phyloP scores from a whole-genome alignment of 2,113 vertebrate species.

The Corythaeola cristata region DNA sequence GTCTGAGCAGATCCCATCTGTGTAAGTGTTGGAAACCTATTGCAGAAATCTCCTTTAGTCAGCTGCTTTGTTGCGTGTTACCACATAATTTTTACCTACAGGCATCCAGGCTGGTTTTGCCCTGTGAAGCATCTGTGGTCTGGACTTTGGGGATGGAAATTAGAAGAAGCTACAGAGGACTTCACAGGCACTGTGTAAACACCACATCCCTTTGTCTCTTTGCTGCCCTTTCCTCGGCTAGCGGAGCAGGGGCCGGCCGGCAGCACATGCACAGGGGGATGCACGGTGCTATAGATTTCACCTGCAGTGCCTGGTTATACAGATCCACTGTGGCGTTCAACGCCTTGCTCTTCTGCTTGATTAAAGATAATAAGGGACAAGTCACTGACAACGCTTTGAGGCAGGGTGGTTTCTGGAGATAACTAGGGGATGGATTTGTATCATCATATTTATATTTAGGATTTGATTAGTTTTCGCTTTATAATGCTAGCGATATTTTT shows the following conservation, averaged over 20 bases:
- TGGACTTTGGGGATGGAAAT: not conserved
- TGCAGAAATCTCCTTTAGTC: constrained; percentile 39
- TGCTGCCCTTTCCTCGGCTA: not conserved
- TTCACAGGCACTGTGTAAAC: not conserved
- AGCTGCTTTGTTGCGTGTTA: not conserved
- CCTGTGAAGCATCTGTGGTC: not conserved
- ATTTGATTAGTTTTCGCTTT: constrained; percentile 46
- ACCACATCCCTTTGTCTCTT: constrained; percentile 3
- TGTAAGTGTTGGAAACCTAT: not conserved
- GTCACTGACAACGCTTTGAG: constrained; percentile 3
- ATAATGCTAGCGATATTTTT: not conserved
- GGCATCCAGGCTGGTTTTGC: not conserved
- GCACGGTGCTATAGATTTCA: not conserved
- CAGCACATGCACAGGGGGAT: not conserved
- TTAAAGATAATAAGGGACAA: constrained; percentile 49
- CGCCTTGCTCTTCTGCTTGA: constrained; percentile 15
- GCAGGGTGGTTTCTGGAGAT: constrained; percentile 50
- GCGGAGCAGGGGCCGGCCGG: not conserved
- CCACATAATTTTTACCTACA: constrained; percentile 25
- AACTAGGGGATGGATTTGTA: constrained; percentile 39
- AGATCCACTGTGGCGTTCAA: not conserved
- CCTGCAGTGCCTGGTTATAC: not conserved
- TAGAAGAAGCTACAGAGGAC: not conserved
- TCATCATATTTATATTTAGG: constrained; percentile 33
- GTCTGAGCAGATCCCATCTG: not conserved